Conservation (phyloP, 2,888 invertebrate genomes). For the Agrilus biguttatus region DNA sequence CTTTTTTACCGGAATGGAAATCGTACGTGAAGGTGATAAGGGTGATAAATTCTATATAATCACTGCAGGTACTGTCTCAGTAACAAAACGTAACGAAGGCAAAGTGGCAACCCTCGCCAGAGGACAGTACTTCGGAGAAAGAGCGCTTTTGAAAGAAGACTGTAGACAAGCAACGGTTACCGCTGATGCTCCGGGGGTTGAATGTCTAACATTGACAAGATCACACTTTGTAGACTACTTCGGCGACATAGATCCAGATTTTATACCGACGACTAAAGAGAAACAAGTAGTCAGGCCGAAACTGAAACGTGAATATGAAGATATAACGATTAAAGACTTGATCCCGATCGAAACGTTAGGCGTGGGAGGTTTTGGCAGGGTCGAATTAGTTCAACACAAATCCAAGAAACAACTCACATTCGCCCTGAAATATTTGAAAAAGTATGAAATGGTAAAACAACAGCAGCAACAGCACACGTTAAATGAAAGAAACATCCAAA, state of each 20-base stretch:
- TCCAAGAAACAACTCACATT: constrained; percentile 44
- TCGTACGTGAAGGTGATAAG: constrained; percentile 71
- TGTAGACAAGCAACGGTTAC: constrained; percentile 78
- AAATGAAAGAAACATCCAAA: constrained; percentile 74
- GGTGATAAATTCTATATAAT: constrained; percentile 89
- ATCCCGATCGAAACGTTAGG: constrained; percentile 76
- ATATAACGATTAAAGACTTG: constrained; percentile 61
- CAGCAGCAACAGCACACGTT: constrained; percentile 81
- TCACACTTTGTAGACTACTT: constrained; percentile 67
- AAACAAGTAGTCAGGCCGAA: constrained; percentile 6
- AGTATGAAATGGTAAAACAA: constrained; percentile 76
- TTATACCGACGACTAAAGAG: constrained; percentile 20
- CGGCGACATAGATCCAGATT: constrained; percentile 51
- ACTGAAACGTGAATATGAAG: constrained; percentile 39
- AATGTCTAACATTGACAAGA: constrained; percentile 78
- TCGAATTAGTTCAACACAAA: constrained; percentile 56
- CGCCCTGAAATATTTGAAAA: constrained; percentile 80
- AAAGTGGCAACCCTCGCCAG: constrained; percentile 53
- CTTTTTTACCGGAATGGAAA: constrained; percentile 61
- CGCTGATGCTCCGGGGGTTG: constrained; percentile 67
- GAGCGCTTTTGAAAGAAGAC: constrained; percentile 73
- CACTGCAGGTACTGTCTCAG: constrained; percentile 64
- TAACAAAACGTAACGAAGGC: constrained; percentile 49
- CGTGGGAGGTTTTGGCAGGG: constrained; percentile 85
- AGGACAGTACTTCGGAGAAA: constrained; percentile 82